phyloP scores from a whole-genome alignment of 2,888 invertebrate genomes.

The Folsomia manolachei region DNA sequence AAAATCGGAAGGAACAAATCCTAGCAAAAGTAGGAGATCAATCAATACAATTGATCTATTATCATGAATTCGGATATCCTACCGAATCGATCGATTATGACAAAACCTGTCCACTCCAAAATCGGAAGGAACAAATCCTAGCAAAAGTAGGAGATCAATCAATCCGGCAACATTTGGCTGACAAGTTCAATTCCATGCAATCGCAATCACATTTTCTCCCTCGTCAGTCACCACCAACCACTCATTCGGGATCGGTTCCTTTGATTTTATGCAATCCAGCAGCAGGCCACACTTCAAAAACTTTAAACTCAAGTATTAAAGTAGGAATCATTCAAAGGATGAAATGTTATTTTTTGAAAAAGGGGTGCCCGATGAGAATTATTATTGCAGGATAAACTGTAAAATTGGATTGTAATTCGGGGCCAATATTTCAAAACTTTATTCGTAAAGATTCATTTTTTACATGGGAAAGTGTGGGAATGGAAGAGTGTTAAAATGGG shows the following conservation, averaged over 20 bases:
- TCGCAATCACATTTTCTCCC: conserved; percentile 24
- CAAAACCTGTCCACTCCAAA: not conserved
- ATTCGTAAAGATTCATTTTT: no score
- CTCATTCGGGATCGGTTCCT: not conserved
- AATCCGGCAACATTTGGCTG: conserved; percentile 6
- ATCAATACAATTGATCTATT: conserved; percentile 14
- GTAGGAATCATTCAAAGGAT: conserved; percentile 16
- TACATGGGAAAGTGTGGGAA: no score
- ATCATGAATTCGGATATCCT: not conserved
- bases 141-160: conserved; percentile 20
- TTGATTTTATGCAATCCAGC: not conserved
- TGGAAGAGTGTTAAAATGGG: no score
- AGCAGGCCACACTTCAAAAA: no score
- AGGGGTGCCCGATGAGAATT: conserved; percentile 1
- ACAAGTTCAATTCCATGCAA: conserved; percentile 14
- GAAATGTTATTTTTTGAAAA: conserved; percentile 2
- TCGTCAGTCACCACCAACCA: conserved; percentile 19
- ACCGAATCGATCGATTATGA: not conserved
- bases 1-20: not conserved
- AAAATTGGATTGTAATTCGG: no score
- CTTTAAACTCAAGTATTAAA: no score
- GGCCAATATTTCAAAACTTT: no score
- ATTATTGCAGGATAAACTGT: no score
- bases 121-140: not conserved
- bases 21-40: conserved; percentile 12